phyloP scores from a whole-genome alignment of 2,888 invertebrate genomes.

The Dioctria rufipes region DNA sequence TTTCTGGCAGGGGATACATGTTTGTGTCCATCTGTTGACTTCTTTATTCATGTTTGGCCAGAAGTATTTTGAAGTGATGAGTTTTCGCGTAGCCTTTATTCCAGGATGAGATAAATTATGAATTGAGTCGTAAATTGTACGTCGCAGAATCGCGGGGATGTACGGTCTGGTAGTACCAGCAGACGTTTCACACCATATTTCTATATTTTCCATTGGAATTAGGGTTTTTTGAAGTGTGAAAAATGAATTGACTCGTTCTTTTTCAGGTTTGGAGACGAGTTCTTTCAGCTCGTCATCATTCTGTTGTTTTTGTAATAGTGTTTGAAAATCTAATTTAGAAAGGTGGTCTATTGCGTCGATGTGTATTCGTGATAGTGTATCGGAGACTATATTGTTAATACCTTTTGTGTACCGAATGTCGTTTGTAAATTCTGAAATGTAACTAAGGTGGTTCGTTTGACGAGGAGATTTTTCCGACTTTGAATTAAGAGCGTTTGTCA shows the following conservation, averaged over 20 bases:
- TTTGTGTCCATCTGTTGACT: no score
- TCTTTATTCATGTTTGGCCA: no score
- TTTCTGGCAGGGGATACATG: background rate
- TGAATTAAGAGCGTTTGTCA: background rate
- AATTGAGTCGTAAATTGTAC: background rate
- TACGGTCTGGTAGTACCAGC: slow-evolving; percentile 19
- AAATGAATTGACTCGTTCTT: no score
- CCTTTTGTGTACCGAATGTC: slow-evolving; percentile 31
- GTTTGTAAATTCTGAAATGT: slow-evolving; percentile 10
- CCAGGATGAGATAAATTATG: slow-evolving; percentile 26
- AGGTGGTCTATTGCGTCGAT: background rate
- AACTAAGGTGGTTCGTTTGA: slow-evolving; percentile 3
- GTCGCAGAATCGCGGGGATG: slow-evolving; percentile 4
- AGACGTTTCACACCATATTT: slow-evolving; percentile 14
- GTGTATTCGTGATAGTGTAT: slow-evolving; percentile 4
- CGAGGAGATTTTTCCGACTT: slow-evolving; percentile 8
- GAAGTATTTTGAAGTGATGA: background rate
- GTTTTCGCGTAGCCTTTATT: background rate
- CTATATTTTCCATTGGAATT: background rate
- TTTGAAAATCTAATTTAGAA: no score
- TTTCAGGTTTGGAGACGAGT: background rate
- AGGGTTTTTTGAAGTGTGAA: background rate
- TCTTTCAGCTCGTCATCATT: background rate
- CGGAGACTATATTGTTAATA: slow-evolving; percentile 26
- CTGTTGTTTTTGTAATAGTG: no score